Base-by-base conservation (phyloP, 2,888 invertebrate genomes). In the Morpho deidamia region DNA sequence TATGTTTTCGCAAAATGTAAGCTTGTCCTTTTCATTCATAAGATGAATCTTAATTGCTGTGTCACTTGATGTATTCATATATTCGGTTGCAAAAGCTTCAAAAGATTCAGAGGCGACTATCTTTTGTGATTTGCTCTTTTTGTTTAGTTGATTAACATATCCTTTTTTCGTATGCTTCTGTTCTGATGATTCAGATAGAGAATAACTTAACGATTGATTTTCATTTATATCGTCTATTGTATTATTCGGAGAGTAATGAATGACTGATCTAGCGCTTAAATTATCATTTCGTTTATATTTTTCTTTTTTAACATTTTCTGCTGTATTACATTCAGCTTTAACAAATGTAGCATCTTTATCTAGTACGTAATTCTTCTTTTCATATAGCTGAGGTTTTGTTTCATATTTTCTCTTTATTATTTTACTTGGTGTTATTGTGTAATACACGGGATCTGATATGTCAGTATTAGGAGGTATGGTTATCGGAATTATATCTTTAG, bases 21-120 rank as follows among this genome's bases (percentile, higher is more conserved):
- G 67, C 62, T 80, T 87, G 39, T 86, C 86, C 57, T 68, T 70
- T 10, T 82, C 81, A 50, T 81, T 82, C 85, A 87, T 88, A 32
- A 88, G 70, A 61, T 83, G 81, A 62, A 86, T 73, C 78, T 87
- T 87, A 54, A 87, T 81, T 60, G 72, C 78, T 9, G 71, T 68
- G 10, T 81, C 76, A 11, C 71, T 74, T 40, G 63, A 53, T 11
- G 64, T 55, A 14, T 74, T 67, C 39, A 69, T 66, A n/a, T 72
- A 61, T 66, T 83, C 81, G 1, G 76, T 75, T 1, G 83, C 83
- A 14, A 86, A 58, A 33, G 81, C 84, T 67, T 85, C 81, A 53
- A 87, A 79, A 7, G 84, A 83, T 59, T 83, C 81, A 0, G 85
- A 83, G 46, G 78, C 59, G 14, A 67, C 52, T 35, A 78, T 55